Evolutionary conservation across 2,888 invertebrate genomes (phyloP).

Genomic region (Sinohyriopsis cumingii): DNA sequence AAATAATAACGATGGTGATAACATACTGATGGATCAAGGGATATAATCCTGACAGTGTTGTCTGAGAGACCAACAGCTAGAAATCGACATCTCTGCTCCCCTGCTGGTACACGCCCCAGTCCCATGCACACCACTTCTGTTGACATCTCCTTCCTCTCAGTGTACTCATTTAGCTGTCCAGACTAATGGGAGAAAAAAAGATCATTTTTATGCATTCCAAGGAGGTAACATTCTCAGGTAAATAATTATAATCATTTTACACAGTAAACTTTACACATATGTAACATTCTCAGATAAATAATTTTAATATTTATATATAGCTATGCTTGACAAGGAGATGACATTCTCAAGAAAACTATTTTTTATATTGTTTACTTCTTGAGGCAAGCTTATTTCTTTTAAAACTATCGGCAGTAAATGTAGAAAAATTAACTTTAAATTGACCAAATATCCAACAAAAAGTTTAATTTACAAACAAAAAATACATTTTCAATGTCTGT

Average conservation of each 20-base stretch:
- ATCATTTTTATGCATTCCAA: constrained; percentile 2
- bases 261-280: not conserved
- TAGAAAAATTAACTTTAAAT: no score
- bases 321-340: not conserved
- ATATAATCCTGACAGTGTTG: constrained; percentile 97
- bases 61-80: constrained; percentile 96
- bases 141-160: constrained; percentile 96
- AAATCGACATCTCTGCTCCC: constrained; percentile 96
- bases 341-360: no score
- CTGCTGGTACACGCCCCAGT: constrained; percentile 92
- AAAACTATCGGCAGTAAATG: no score
- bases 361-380: no score
- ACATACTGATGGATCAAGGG: constrained; percentile 91
- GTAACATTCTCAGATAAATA: not conserved
- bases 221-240: no score
- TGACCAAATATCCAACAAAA: no score
- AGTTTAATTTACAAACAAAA: no score
- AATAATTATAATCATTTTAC: not conserved
- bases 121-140: constrained; percentile 99
- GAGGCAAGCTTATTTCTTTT: no score
- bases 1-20: not conserved
- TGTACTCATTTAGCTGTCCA: constrained; percentile 98
- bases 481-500: no score
- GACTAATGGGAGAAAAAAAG: constrained; percentile 77
- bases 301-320: not conserved